phyloP scores from a whole-genome alignment of 2,888 invertebrate genomes.

The Camptogramma bilineatum region DNA sequence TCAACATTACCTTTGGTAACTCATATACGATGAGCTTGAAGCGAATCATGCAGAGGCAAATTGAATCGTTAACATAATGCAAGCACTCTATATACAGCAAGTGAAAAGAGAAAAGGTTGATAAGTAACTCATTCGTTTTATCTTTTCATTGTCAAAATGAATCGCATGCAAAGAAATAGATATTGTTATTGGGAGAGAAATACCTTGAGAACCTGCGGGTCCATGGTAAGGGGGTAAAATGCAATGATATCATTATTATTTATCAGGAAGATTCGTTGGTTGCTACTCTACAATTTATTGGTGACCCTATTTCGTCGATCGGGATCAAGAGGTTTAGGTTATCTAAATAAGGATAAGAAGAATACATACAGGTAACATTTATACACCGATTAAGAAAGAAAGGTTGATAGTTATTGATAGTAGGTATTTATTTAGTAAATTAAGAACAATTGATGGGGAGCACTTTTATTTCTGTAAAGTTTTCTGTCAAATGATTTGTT shows the following conservation, averaged over 20 bases:
- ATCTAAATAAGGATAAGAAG: slow-evolving; percentile 68
- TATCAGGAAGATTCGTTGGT: slow-evolving; percentile 72
- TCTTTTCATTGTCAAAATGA: slow-evolving; percentile 59
- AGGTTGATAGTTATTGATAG: slow-evolving; percentile 61
- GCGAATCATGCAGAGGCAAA: slow-evolving; percentile 66
- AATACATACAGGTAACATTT: slow-evolving; percentile 75
- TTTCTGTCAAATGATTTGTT: neutral
- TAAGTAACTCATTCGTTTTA: slow-evolving; percentile 41
- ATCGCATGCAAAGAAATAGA: slow-evolving; percentile 78
- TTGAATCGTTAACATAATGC: slow-evolving; percentile 54
- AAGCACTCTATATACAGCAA: slow-evolving; percentile 67
- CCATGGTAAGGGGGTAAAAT: slow-evolving; percentile 83
- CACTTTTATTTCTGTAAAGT: neutral
- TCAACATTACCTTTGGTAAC: slow-evolving; percentile 30
- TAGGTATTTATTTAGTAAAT: slow-evolving; percentile 46
- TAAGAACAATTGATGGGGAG: slow-evolving; percentile 64
- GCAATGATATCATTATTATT: slow-evolving; percentile 82
- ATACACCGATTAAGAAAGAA: slow-evolving; percentile 76
- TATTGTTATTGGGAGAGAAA: slow-evolving; percentile 81
- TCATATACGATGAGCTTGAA: slow-evolving; percentile 44
- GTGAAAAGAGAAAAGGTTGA: slow-evolving; percentile 55
- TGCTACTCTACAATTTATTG: slow-evolving; percentile 64
- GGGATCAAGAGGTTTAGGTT: slow-evolving; percentile 65
- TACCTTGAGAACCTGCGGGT: slow-evolving; percentile 87
- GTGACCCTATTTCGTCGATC: slow-evolving; percentile 72